A percentile compares a stretch with the other conserved stretches of the same genome.
Conservation (phyloP, 2,888 invertebrate genomes). For the Tetramorium bicarinatum region DNA sequence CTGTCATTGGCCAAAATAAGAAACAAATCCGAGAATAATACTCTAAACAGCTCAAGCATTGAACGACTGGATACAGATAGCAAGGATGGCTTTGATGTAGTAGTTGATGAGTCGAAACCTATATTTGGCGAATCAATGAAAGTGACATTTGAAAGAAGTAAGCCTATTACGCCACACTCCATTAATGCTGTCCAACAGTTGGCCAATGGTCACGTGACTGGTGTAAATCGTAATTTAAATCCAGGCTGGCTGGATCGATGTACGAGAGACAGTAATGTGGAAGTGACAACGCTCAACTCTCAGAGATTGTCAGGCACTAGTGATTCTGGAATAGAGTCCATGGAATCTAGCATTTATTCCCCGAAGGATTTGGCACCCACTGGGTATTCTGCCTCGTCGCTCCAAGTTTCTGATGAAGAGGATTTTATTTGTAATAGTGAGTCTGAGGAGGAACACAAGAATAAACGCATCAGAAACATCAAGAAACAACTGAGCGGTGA, state of each 20-base stretch:
- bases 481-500: constrained; percentile 86
- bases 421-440: constrained; percentile 91
- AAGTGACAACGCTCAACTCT: constrained; percentile 58
- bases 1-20: constrained; percentile 84
- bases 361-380: constrained; percentile 52
- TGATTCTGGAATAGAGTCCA: constrained; percentile 83
- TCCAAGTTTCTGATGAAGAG: constrained; percentile 88
- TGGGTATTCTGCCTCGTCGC: constrained; percentile 7
- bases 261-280: constrained; percentile 77
- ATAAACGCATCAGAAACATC: constrained; percentile 88
- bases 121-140: constrained; percentile 77
- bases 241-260: constrained; percentile 89
- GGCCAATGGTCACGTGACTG: constrained; percentile 72
- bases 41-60: neutral
- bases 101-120: constrained; percentile 55
- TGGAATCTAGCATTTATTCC: constrained; percentile 76
- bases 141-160: constrained; percentile 74
- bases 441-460: constrained; percentile 87
- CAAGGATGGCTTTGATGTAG: constrained; percentile 58
- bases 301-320: constrained; percentile 77
- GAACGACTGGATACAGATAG: constrained; percentile 25
- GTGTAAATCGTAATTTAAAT: constrained; percentile 86
- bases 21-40: constrained; percentile 79
- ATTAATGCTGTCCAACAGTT: constrained; percentile 83
- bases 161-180: constrained; percentile 71